Base-by-base conservation (phyloP, 64 coral and sea anemone genomes). In the Montipora capricornis region DNA sequence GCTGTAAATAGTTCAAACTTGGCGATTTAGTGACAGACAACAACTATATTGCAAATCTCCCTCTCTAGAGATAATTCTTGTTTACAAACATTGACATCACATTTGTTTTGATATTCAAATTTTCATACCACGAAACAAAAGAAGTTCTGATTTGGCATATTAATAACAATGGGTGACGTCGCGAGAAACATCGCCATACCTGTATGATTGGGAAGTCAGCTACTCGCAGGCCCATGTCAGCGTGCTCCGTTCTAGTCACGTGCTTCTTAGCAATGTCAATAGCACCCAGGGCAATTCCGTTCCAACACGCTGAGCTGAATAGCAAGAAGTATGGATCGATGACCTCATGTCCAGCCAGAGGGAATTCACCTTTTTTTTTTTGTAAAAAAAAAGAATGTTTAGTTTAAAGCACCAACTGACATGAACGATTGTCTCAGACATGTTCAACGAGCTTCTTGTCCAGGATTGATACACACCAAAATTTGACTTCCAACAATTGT, bases 201-300 rank as follows among this genome's bases (percentile, higher is more conserved):
- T 94, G 93, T 26, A 94, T 90, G 3, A 94, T 89, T 8, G 93
- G 93, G 76, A 89, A 94, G 47, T 94, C 93, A 8, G 87, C 93
- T 46, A 94, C 71, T 14, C 93, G 87, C 79, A 94, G 7, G 14
- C 93, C 93, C 24, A 11, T 49, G 58, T 94, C 93, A 77, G 83
- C 88, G 78, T 94, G 93, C 5, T 89, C 87, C 22, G 88, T 94
- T 88, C 89, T 94, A 3, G 7, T 94, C 79, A 94, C 93, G 46
- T 94, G 93, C 20, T 90, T 94, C 22, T 47, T 90, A 44, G 93
- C 70, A 57, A 94, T 84, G 47, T 94, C 93, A 20, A 94, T 94
- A 17, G 87, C 74, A 14, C 93, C 93, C 93, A 94, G 19, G 7
- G 93, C 87, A 1, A 84, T 60, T 71, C 93, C 93, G 58, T 95